These are phyloP conservation scores for Aspidiotus rigidus DNA, from an alignment of 2,888 invertebrate genomes.

Conservation along the genomic window DNA sequence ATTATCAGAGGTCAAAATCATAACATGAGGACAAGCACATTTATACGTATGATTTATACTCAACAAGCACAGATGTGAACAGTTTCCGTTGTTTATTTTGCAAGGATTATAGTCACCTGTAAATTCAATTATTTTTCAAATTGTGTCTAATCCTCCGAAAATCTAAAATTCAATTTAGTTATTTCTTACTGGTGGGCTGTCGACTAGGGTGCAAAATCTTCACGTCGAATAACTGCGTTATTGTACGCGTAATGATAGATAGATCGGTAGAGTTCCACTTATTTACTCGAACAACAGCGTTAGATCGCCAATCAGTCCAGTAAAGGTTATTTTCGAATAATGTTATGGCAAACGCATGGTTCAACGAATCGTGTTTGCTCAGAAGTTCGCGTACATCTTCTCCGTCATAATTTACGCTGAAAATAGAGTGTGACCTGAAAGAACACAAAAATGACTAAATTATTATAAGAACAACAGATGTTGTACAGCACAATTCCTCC, in stretches of 20 bases:
- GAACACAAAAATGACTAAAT: neutral
- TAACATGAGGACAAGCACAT: constrained; percentile 81
- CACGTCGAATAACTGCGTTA: constrained; percentile 83
- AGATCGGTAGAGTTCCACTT: constrained; percentile 78
- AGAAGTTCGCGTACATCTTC: constrained; percentile 59
- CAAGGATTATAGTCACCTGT: constrained; percentile 50
- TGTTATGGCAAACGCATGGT: constrained; percentile 82
- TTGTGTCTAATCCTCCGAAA: constrained; percentile 20
- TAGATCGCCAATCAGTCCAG: constrained; percentile 90
- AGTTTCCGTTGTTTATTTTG: constrained; percentile 59
- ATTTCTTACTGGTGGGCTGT: constrained; percentile 51
- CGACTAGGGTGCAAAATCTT: constrained; percentile 70
- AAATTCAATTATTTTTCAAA: constrained; percentile 1
- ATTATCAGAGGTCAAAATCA: constrained; percentile 60
- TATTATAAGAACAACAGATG: no score
- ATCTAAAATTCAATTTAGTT: neutral
- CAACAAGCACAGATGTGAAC: constrained; percentile 72
- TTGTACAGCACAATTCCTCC: no score
- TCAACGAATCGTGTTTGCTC: constrained; percentile 61
- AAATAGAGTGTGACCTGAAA: constrained; percentile 71
- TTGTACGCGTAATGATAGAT: constrained; percentile 66
- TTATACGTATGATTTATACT: constrained; percentile 54
- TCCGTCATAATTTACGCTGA: constrained; percentile 74
- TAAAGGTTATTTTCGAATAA: constrained; percentile 78
- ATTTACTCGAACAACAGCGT: constrained; percentile 74